Base-by-base conservation (phyloP, 2,888 invertebrate genomes). In the Orthosia cruda region DNA sequence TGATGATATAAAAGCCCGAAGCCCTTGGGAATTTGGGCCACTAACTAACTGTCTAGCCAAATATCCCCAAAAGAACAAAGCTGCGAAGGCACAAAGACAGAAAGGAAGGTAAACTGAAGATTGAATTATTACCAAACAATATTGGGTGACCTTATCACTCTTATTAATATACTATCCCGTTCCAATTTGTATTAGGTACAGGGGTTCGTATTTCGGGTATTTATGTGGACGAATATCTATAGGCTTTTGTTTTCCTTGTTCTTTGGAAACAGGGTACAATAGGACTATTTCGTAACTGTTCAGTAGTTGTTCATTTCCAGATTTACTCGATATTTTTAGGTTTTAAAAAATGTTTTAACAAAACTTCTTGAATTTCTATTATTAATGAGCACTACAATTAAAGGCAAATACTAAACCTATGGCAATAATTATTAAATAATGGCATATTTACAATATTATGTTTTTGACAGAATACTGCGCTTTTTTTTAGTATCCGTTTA, bases 101-200 rank as follows among this genome's bases (percentile, higher is more conserved):
- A 26, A 26, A 7, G 32, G 55, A 67, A n/a, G 76, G 67, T 67
- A 84, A 59, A 65, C 26, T 49, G 50, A 58, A 74, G 52, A 68
- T 69, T 64, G 70, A 68, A 80, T 74, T 85, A 74, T 58, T 74
- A 71, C 23, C 70, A 55, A 68, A 81, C 50, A 74, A 71, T 81
- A 68, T 61, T 71, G 45, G 54, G 45, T 50, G 81, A 62, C 76
- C 75, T 84, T 84, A 81, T 81, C 71, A 66, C 59, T 74, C 74
- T 74, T 81, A 74, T 84, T 62, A 72, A 72, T 52, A 20, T n/a
- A n/a, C n/a, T n/a, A n/a, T n/a, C n/a, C 55, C 50, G 50, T 62
- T 63, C 84, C 45, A 84, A 83, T 80, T 80, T 83, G 57, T 80
- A 71, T 62, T 63, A 67, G 57, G 63, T 70, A 77, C 57, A 40